phyloP scores from a whole-genome alignment of 2,888 invertebrate species.

The Macrophya alboannulata region DNA sequence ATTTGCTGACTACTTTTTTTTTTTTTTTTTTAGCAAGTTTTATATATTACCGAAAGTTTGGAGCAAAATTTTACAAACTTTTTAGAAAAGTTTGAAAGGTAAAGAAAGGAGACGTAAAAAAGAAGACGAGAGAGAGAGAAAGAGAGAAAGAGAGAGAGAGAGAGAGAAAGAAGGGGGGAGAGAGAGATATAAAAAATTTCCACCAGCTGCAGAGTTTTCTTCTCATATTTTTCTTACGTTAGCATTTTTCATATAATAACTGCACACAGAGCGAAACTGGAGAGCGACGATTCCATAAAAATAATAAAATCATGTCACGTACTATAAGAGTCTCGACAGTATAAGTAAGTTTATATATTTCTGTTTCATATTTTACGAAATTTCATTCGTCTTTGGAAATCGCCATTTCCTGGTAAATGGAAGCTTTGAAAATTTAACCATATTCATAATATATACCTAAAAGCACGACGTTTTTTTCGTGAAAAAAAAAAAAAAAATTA shows the following conservation, averaged over 20 bases:
- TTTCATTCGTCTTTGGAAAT: neutral
- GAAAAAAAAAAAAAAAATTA: too few species aligned
- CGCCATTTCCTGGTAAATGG: too few species aligned
- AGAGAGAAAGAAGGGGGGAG: neutral
- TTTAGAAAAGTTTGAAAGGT: neutral
- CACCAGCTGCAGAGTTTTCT: neutral
- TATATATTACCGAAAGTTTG: neutral
- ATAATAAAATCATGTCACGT: neutral
- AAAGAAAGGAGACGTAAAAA: neutral
- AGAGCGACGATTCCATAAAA: neutral
- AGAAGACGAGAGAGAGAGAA: neutral
- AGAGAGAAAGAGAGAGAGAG: neutral
- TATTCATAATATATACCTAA: too few species aligned
- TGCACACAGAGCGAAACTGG: neutral
- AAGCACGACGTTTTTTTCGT: too few species aligned
- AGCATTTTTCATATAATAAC: neutral
- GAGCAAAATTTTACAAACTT: neutral
- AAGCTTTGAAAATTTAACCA: too few species aligned
- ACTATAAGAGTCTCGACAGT: neutral
- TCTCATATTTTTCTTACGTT: neutral
- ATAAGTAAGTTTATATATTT: neutral
- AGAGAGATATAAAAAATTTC: neutral
- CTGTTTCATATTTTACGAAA: too few species aligned
- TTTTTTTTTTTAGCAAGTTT: neutral
- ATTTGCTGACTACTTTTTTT: neutral